Conservation (phyloP, 1,140 invertebrate genomes). For the Adelges cooleyi region DNA sequence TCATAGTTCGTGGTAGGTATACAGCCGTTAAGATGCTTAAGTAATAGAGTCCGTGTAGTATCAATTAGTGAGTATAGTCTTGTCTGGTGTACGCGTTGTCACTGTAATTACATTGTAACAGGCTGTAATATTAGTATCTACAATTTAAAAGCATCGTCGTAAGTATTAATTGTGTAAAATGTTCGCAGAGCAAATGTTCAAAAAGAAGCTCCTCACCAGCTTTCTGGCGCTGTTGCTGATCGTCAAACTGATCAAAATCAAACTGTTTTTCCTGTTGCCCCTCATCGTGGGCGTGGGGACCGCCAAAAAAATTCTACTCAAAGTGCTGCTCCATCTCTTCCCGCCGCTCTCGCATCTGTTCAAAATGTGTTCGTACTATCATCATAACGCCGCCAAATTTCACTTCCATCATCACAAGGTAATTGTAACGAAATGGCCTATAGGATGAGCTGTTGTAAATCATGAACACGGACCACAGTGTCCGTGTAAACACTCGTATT, state of each 20-base stretch:
- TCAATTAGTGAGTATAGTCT: no score
- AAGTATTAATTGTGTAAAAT: no score
- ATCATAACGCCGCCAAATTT: conserved; percentile 54
- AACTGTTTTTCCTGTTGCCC: conserved; percentile 35
- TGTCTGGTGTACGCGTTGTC: no score
- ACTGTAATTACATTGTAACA: no score
- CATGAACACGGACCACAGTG: no score
- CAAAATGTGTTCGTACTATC: conserved; percentile 70
- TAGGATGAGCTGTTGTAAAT: no score
- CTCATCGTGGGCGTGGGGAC: conserved; percentile 51
- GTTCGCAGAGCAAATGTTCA: conserved; percentile 62
- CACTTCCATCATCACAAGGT: conserved; percentile 66
- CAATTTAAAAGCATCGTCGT: no score
- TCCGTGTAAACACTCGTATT: no score
- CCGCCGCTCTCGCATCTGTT: conserved; percentile 68
- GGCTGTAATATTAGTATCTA: no score
- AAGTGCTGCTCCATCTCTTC: conserved; percentile 65
- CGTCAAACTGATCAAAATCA: conserved; percentile 56
- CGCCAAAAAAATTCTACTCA: conserved; percentile 68
- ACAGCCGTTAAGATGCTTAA: no score
- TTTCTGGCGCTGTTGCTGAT: conserved; percentile 59
- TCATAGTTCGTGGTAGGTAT: conserved; percentile 29
- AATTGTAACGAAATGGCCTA: no score
- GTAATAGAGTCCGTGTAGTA: no score
- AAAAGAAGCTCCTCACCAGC: conserved; percentile 58